Evolutionary conservation across 2,797 vertebrate genomes (phyloP).

Genomic region (Botia kubotai): DNA sequence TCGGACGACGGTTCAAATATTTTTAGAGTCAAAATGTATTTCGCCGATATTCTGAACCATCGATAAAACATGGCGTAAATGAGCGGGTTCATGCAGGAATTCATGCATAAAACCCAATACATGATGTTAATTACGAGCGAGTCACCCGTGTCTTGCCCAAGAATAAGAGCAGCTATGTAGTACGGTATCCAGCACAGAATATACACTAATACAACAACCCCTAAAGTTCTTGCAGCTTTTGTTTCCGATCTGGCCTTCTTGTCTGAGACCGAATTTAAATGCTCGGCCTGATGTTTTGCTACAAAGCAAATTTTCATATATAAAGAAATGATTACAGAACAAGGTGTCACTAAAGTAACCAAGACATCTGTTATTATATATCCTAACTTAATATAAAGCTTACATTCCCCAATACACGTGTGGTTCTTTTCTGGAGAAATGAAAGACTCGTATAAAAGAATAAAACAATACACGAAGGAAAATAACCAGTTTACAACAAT

Average conservation of each 20-base stretch:
- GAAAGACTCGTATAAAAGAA: constrained; percentile 62
- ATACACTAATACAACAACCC: constrained; percentile 20
- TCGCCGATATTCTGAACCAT: constrained; percentile 70
- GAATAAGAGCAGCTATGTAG: constrained; percentile 51
- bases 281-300: constrained; percentile 64
- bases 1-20: constrained; percentile 57
- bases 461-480: constrained; percentile 58
- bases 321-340: constrained; percentile 63
- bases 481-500: constrained; percentile 67
- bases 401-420: constrained; percentile 66
- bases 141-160: constrained; percentile 32
- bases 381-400: constrained; percentile 51
- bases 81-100: constrained; percentile 71
- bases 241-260: constrained; percentile 64
- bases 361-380: constrained; percentile 61
- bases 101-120: constrained; percentile 66
- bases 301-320: constrained; percentile 66
- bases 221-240: constrained; percentile 67
- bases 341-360: constrained; percentile 64
- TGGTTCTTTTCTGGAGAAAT: constrained; percentile 48
- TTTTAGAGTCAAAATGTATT: constrained; percentile 64
- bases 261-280: constrained; percentile 20
- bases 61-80: constrained; percentile 72
- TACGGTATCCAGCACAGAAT: constrained; percentile 39
- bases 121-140: constrained; percentile 44